These are phyloP conservation scores for Lasioglossum marginatum DNA, from an alignment of 2,888 invertebrate species.

Conservation along the genomic window DNA sequence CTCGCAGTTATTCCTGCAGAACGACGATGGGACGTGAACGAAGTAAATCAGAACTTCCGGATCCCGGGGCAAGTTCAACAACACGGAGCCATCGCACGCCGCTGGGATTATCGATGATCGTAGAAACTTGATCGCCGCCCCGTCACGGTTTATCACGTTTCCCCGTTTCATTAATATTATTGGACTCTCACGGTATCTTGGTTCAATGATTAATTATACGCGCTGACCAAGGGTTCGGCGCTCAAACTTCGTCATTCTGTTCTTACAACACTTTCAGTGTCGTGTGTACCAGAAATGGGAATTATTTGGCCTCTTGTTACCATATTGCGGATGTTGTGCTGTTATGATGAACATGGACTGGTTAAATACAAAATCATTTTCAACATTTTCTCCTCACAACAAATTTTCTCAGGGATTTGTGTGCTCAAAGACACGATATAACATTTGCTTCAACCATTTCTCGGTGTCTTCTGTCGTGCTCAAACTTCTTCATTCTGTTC, in stretches of 20 bases:
- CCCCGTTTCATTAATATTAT: neutral
- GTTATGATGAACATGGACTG: no score
- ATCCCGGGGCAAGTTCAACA: conserved; percentile 40
- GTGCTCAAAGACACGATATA: no score
- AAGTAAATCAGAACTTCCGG: conserved; percentile 48
- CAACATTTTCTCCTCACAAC: no score
- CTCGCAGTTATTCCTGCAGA: conserved; percentile 48
- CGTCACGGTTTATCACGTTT: neutral
- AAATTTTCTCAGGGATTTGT: no score
- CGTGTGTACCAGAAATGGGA: neutral
- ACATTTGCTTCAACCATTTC: no score
- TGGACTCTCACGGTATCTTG: neutral
- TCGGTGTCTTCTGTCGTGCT: neutral
- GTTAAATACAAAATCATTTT: no score
- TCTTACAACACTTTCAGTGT: neutral
- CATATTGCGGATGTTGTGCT: neutral
- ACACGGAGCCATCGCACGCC: conserved; percentile 20
- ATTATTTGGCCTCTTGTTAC: neutral
- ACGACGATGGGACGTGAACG: conserved; percentile 39
- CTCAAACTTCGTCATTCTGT: neutral
- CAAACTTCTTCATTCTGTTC: neutral
- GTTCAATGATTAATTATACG: neutral
- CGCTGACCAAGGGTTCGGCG: neutral
- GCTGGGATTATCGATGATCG: conserved; percentile 33
- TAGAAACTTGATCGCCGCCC: conserved; percentile 35